phyloP scores from a whole-genome alignment of 2,113 vertebrate genomes.

The Phaethon lepturus region DNA sequence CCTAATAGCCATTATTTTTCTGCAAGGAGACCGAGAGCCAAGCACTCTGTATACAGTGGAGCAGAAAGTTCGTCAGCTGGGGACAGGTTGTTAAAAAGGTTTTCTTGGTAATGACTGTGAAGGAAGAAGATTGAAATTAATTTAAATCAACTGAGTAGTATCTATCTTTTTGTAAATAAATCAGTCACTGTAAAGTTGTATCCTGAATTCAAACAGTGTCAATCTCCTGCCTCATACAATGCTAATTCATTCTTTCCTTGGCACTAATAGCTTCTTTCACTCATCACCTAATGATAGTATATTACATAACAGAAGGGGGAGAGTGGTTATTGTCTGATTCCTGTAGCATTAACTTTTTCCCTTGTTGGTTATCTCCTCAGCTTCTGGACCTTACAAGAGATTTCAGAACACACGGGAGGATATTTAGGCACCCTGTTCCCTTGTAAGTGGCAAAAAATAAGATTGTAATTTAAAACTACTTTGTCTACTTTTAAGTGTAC shows the following conservation, averaged over 20 bases:
- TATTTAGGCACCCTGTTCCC: neutral
- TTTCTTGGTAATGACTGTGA: neutral
- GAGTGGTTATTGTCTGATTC: neutral
- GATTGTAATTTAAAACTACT: neutral
- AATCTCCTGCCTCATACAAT: neutral
- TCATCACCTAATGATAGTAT: neutral
- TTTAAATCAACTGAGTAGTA: neutral
- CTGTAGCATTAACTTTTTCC: neutral
- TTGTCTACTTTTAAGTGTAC: neutral
- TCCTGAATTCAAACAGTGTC: neutral
- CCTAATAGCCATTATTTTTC: neutral
- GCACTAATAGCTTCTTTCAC: neutral
- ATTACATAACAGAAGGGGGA: neutral
- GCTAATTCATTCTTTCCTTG: neutral
- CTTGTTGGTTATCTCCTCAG: neutral
- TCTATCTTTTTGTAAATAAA: neutral
- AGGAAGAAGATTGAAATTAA: neutral
- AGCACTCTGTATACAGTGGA: neutral
- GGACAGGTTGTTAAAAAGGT: neutral
- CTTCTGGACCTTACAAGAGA: neutral
- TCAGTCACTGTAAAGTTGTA: neutral
- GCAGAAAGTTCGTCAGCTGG: neutral
- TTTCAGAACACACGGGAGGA: neutral
- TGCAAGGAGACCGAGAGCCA: neutral
- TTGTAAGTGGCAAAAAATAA: neutral